Evolutionary conservation across 2,113 vertebrate genomes (phyloP), one percentile per base, ranked within the genome.

Genomic region (Turnix velox): DNA sequence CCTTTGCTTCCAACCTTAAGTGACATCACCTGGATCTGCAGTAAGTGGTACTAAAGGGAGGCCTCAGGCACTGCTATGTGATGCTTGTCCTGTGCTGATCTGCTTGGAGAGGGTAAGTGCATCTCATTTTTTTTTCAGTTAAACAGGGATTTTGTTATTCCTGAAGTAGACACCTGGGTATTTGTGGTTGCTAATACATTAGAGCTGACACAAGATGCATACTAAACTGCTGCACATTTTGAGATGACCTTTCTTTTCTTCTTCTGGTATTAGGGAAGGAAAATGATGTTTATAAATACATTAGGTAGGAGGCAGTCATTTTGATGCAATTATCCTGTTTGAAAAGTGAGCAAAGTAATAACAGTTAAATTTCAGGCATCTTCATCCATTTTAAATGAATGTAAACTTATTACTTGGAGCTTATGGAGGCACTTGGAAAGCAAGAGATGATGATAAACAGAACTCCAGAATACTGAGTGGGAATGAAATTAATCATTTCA

Each of bases 21-120:
- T 82, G 86, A 61, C 85, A 45, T 85, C 78, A 95, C 92, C 87
- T 95, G 94, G 66, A 37, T 27, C 75, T 89, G 75, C 74, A 91
- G 54, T 39, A 14, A 79, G 78, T 42, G 85, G 54, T 39, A 5
- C 63, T 85, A 66, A 82, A 13, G 75, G 52, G 31, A 49, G 71
- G 49, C 81, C 74, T 49, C 6, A 33, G 30, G 22, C 28, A 6
- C 8, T n/a, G 33, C 46, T 1, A 4, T 2, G 8, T 5, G 51
- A 4, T 45, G 39, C n/a, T 58, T 51, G 65, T 19, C 20, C 49
- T 62, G 30, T 31, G 55, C 39, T 63, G 63, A 39, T 3, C 19
- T 30, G 17, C 10, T 25, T 46, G 61, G 63, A 55, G 74, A 69
- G 33, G 78, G 91, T 94, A 27, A 89, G 92, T 96, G 3, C 5